Percentiles rank a stretch among this genome's conserved stretches.
Conservation (phyloP, 1,140 invertebrate species). For the Platorchestia sp. region DNA sequence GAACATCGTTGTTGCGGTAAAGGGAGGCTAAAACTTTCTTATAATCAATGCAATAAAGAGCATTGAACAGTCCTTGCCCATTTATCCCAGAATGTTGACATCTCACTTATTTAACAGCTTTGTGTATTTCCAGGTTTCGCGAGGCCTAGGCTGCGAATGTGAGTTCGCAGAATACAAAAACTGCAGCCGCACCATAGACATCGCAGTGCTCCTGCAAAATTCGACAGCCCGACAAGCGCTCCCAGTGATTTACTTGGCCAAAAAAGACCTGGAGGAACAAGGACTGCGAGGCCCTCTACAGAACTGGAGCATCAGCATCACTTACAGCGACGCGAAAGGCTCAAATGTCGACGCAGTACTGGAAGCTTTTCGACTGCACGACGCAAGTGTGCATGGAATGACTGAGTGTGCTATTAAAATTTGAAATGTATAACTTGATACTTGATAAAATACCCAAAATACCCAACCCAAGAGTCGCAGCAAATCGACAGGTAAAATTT, state of each 20-base stretch:
- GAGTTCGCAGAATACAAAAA: background rate
- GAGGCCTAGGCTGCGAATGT: background rate
- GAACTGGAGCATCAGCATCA: background rate
- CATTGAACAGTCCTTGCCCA: background rate
- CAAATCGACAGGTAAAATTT: too few species aligned
- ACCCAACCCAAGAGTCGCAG: too few species aligned
- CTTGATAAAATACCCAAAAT: too few species aligned
- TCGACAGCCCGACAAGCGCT: background rate
- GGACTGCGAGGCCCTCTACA: background rate
- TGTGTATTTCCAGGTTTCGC: background rate
- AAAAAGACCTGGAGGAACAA: background rate
- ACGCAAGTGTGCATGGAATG: background rate
- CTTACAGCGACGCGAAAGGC: background rate
- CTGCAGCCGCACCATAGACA: constrained; percentile 1
- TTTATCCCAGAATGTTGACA: background rate
- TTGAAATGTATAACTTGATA: too few species aligned
- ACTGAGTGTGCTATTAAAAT: background rate
- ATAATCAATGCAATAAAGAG: background rate
- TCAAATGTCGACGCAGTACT: background rate
- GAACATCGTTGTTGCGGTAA: background rate
- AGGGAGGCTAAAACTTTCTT: background rate
- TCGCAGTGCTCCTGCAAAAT: background rate
- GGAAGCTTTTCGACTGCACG: background rate
- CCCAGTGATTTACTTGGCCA: constrained; percentile 38
- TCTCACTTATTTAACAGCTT: background rate